phyloP scores from a whole-genome alignment of 92 coral and sea anemone species.

The Siderastrea siderea region DNA sequence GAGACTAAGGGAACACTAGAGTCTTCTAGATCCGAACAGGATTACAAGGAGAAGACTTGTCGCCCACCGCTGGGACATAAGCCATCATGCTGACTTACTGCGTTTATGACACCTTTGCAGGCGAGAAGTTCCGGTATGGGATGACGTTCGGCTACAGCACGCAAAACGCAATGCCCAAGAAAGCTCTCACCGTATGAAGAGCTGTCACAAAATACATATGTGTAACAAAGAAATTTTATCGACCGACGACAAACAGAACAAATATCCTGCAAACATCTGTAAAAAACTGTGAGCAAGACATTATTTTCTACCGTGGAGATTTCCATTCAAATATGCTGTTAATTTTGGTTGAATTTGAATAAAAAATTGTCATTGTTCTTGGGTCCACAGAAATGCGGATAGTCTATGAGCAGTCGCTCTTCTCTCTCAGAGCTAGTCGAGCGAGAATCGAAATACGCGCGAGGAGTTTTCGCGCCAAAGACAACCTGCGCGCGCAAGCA shows the following conservation, averaged over 20 bases:
- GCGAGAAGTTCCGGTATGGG: slow-evolving; percentile 98
- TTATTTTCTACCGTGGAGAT: background rate
- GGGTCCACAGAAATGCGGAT: background rate
- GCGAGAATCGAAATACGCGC: too few species aligned
- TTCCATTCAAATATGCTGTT: slow-evolving; percentile 4
- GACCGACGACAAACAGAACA: background rate
- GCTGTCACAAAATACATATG: background rate
- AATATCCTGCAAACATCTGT: background rate
- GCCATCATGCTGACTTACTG: background rate
- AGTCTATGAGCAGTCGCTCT: too few species aligned
- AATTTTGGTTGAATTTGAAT: slow-evolving; percentile 18
- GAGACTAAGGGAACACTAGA: too few species aligned
- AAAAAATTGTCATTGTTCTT: background rate
- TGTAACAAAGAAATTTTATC: background rate
- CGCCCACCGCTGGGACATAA: too few species aligned
- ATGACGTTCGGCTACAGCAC: slow-evolving; percentile 98
- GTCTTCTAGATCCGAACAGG: too few species aligned
- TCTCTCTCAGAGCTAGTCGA: too few species aligned
- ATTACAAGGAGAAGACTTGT: too few species aligned
- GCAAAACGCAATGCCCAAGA: slow-evolving; percentile 81
- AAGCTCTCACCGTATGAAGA: slow-evolving; percentile 59
- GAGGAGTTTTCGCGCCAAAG: too few species aligned
- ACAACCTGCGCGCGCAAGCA: too few species aligned
- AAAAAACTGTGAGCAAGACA: background rate
- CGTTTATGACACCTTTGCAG: slow-evolving; percentile 51